Percentiles rank a stretch among this genome's conserved stretches.
phyloP scores from a whole-genome alignment of 2,888 invertebrate genomes.

The Scaptomyza parva region DNA sequence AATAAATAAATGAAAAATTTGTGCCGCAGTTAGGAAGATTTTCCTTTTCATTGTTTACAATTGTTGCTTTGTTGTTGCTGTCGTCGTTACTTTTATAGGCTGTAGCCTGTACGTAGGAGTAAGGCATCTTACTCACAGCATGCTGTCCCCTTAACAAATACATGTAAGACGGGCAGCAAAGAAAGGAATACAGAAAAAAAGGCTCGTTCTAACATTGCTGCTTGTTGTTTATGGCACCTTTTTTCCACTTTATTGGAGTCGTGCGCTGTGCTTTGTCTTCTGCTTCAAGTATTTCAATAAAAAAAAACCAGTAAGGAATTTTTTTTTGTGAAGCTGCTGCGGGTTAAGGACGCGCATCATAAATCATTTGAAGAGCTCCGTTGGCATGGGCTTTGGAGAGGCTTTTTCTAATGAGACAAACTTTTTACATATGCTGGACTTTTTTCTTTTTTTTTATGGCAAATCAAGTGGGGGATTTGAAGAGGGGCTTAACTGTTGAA shows the following conservation, averaged over 20 bases:
- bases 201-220: conserved; percentile 39
- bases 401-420: conserved; percentile 63
- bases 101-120: conserved; percentile 35
- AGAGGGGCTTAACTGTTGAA: conserved; percentile 58
- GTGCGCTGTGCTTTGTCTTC: conserved; percentile 55
- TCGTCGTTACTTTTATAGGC: conserved; percentile 16
- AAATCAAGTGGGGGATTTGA: background rate
- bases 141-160: conserved; percentile 41
- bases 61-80: conserved; percentile 58
- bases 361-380: conserved; percentile 66
- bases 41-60: conserved; percentile 72
- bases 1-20: conserved; percentile 80
- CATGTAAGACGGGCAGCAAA: conserved; percentile 11
- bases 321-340: conserved; percentile 2
- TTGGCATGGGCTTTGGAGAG: conserved; percentile 30
- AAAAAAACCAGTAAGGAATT: conserved; percentile 24
- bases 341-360: conserved; percentile 54
- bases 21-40: conserved; percentile 61
- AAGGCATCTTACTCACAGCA: conserved; percentile 33
- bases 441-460: background rate
- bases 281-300: conserved; percentile 77
- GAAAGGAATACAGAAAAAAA: conserved; percentile 37
- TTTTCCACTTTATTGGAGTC: conserved; percentile 79
- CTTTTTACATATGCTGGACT: conserved; percentile 51
- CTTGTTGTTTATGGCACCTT: conserved; percentile 78